phyloP scores from a whole-genome alignment of 2,113 vertebrate species.

The human (Homo sapiens) region GRCh38 chr4:166318001-166318500 shows the following conservation, averaged over 20 bases:
- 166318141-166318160: slow-evolving; percentile 26
- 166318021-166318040: not conserved
- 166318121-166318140: slow-evolving; percentile 40
- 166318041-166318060: not conserved
- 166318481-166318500: not conserved
- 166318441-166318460: not conserved
- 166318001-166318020: not conserved
- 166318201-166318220: slow-evolving; percentile 35
- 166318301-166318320: slow-evolving; percentile 15
- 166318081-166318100: not conserved
- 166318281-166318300: not conserved
- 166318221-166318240: not conserved
- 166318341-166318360: not conserved
- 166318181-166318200: not conserved
- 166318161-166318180: not conserved
- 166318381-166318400: not conserved
- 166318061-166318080: not conserved
- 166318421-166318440: not conserved
- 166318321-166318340: not conserved
- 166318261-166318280: slow-evolving; percentile 6
- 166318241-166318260: not conserved
- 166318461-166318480: not conserved
- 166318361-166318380: not conserved
- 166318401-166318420: not conserved
- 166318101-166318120: not conserved